Conservation (phyloP, 2,113 vertebrate genomes). For the Dipodomys merriami region DNA sequence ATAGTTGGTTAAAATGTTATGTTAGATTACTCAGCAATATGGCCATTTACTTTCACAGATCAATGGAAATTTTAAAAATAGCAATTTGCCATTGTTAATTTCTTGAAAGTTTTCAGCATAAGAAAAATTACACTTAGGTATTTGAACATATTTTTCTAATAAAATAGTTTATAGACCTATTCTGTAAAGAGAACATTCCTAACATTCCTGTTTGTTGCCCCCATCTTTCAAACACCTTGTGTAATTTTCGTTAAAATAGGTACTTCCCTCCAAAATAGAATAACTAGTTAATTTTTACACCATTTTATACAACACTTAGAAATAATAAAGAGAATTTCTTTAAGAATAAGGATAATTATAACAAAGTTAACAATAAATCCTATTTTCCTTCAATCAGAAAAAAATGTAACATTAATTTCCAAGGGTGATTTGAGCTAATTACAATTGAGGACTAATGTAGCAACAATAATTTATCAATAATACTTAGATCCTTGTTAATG, state of each 20-base stretch:
- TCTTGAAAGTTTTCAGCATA: neutral
- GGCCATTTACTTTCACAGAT: neutral
- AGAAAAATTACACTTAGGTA: slow-evolving; percentile 46
- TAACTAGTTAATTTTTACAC: slow-evolving; percentile 76
- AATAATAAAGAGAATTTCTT: slow-evolving; percentile 76
- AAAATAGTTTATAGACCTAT: neutral
- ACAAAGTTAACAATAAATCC: slow-evolving; percentile 34
- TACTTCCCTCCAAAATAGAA: slow-evolving; percentile 60
- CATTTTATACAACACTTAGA: slow-evolving; percentile 72
- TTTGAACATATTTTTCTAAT: slow-evolving; percentile 50
- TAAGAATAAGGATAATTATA: slow-evolving; percentile 76
- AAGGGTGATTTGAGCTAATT: slow-evolving; percentile 73
- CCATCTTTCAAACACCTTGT: slow-evolving; percentile 40
- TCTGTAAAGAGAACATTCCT: neutral
- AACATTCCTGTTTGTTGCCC: neutral
- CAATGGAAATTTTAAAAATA: neutral
- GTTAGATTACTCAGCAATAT: neutral
- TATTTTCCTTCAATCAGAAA: slow-evolving; percentile 74
- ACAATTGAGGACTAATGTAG: slow-evolving; percentile 17
- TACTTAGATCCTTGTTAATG: neutral
- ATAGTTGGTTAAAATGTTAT: neutral
- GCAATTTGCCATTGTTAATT: neutral
- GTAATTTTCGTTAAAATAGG: neutral
- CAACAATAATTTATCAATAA: slow-evolving; percentile 5
- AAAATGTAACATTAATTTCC: slow-evolving; percentile 69